Evolutionary conservation across 1,140 invertebrate species (phyloP).

Genomic region (Brachionus sp.): DNA sequence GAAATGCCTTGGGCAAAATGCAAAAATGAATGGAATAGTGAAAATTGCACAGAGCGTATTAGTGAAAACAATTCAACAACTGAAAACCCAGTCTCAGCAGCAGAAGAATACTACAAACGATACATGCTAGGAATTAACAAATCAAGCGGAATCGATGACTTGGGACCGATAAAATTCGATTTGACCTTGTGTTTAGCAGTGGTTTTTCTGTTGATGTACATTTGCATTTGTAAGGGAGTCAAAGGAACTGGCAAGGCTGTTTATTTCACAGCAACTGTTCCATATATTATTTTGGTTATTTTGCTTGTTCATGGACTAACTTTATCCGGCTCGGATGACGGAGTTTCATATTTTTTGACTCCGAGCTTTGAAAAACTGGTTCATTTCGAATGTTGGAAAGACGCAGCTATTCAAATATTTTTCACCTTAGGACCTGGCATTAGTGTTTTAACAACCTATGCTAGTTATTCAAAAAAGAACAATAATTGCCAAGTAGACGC

Average conservation of each 20-base stretch:
- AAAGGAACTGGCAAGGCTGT: conserved; percentile 55
- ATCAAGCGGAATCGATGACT: conserved; percentile 25
- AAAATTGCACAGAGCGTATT: conserved; percentile 48
- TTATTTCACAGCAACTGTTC: conserved; percentile 40
- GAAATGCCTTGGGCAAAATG: conserved; percentile 80
- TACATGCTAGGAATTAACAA: conserved; percentile 31
- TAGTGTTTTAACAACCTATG: conserved; percentile 61
- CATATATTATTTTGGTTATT: conserved; percentile 40
- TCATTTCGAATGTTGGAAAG: conserved; percentile 77
- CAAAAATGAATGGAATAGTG: conserved; percentile 69
- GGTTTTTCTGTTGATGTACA: conserved; percentile 37
- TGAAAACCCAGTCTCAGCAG: neutral
- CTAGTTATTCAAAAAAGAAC: conserved; percentile 16
- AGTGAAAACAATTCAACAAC: neutral
- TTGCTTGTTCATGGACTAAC: conserved; percentile 20
- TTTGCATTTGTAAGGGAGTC: conserved; percentile 41
- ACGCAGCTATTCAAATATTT: conserved; percentile 95
- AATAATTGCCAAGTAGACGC: conserved; percentile 39
- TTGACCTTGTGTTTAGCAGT: conserved; percentile 1
- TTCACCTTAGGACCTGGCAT: conserved; percentile 95
- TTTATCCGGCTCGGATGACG: conserved; percentile 17
- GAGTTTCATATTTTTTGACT: conserved; percentile 32
- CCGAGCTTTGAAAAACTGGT: conserved; percentile 42
- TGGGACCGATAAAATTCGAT: conserved; percentile 21
- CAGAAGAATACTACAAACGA: conserved; percentile 38